Evolutionary conservation across 35 echinoderm and acorn worm genomes (phyloP).

Genomic region (Strongylocentrotus purpuratus): DNA sequence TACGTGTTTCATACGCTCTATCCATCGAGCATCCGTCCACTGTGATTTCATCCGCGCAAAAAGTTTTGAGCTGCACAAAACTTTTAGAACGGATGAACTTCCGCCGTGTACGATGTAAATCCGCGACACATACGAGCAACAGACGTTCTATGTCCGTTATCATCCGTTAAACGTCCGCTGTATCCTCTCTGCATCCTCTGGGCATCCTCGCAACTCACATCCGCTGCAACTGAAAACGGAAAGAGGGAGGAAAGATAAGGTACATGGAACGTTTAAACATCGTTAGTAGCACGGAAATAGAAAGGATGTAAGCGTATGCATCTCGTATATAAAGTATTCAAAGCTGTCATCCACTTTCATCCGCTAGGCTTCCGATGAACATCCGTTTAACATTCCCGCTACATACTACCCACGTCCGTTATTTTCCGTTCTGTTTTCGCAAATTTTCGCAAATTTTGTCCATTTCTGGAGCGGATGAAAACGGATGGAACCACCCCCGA

Average conservation of each 20-base stretch:
- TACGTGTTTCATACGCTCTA: constrained; percentile 40
- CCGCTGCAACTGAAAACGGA: constrained; percentile 20
- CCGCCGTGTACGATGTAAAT: constrained; percentile 39
- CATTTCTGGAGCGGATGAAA: constrained; percentile 40
- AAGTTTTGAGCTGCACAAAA: constrained; percentile 32
- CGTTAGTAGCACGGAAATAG: constrained; percentile 25
- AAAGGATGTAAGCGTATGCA: constrained; percentile 23
- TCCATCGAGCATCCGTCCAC: constrained; percentile 34
- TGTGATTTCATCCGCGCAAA: constrained; percentile 20
- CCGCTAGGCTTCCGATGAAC: too few species aligned
- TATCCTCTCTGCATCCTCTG: constrained; percentile 32
- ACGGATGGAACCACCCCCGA: constrained; percentile 28
- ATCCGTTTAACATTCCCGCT: too few species aligned
- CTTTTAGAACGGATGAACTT: constrained; percentile 37
- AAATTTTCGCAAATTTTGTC: constrained; percentile 25
- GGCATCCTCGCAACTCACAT: constrained; percentile 31
- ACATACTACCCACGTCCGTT: too few species aligned
- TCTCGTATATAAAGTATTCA: constrained; percentile 4
- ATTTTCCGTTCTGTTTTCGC: too few species aligned
- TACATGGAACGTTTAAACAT: constrained; percentile 21
- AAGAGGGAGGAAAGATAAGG: constrained; percentile 28
- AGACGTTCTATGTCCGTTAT: not conserved
- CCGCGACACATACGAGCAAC: constrained; percentile 19
- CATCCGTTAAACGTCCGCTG: constrained; percentile 9
- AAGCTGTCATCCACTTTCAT: constrained; percentile 3